phyloP scores from a whole-genome alignment of 1,140 invertebrate species.

The Aporrectodea caliginosa region DNA sequence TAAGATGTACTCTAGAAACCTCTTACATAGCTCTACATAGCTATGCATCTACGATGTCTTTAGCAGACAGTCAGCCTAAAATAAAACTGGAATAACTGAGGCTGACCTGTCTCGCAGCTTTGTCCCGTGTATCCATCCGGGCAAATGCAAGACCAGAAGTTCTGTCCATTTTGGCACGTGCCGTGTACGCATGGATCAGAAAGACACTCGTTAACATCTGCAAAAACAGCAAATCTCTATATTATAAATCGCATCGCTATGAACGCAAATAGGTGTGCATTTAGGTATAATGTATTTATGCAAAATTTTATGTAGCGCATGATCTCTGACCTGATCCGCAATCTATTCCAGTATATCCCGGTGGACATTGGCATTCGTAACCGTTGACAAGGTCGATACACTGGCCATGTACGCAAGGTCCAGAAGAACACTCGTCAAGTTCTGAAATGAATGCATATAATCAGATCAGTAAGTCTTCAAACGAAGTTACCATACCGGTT shows the following conservation, averaged over 20 bases:
- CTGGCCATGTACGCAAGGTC: slow-evolving; percentile 9
- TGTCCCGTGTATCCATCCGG: slow-evolving; percentile 5
- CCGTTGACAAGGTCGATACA: background rate
- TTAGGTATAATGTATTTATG: no score
- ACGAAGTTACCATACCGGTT: no score
- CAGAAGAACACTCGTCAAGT: background rate
- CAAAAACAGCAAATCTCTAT: no score
- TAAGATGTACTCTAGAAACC: no score
- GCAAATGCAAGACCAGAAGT: background rate
- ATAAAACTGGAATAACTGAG: no score
- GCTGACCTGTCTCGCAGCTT: background rate
- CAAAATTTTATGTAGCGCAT: no score
- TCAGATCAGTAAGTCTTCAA: background rate
- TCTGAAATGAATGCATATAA: background rate
- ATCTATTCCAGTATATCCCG: background rate
- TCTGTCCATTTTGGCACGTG: background rate
- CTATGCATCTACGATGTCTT: no score
- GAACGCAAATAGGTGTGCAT: no score
- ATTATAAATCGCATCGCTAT: no score
- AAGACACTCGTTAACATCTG: background rate
- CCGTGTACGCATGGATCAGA: background rate
- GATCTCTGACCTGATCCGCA: no score
- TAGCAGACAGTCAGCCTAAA: no score
- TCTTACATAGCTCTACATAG: no score
- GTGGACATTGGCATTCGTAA: slow-evolving; percentile 7